Evolutionary conservation across 2,888 invertebrate species (phyloP).

Genomic region (Bedellia somnulentella): DNA sequence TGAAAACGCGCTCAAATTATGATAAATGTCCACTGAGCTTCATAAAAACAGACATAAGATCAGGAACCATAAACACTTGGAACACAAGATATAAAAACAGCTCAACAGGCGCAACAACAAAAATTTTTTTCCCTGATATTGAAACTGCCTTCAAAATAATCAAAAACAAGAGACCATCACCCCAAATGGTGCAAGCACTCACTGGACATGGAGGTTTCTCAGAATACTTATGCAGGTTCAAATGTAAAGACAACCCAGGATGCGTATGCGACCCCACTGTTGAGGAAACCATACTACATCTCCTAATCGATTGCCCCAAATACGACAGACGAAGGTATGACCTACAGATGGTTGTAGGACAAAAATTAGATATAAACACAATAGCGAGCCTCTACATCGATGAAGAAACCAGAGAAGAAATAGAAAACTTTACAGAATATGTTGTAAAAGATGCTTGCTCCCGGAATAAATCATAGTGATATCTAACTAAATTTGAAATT

Average conservation of each 20-base stretch:
- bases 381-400: too few species aligned
- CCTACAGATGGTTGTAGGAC: not conserved
- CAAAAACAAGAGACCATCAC: too few species aligned
- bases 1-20: conserved; percentile 4
- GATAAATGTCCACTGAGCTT: conserved; percentile 4
- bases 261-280: conserved; percentile 1
- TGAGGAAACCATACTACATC: not conserved
- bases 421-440: too few species aligned
- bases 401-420: too few species aligned
- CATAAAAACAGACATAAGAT: conserved; percentile 3
- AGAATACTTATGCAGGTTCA: conserved; percentile 1
- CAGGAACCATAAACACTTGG: conserved; percentile 2
- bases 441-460: too few species aligned
- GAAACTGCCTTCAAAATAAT: too few species aligned
- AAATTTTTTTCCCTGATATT: conserved; percentile 2
- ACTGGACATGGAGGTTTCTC: conserved; percentile 3
- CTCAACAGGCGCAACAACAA: conserved; percentile 1
- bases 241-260: not conserved
- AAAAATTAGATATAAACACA: not conserved
- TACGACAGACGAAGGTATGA: not conserved
- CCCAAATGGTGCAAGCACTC: not conserved
- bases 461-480: too few species aligned
- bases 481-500: too few species aligned
- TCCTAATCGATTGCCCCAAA: conserved; percentile 1
- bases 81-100: conserved; percentile 1